Evolutionary conservation across 2,888 invertebrate genomes (phyloP), one percentile per base, ranked within the genome.

Genomic region (Bedellia somnulentella): DNA sequence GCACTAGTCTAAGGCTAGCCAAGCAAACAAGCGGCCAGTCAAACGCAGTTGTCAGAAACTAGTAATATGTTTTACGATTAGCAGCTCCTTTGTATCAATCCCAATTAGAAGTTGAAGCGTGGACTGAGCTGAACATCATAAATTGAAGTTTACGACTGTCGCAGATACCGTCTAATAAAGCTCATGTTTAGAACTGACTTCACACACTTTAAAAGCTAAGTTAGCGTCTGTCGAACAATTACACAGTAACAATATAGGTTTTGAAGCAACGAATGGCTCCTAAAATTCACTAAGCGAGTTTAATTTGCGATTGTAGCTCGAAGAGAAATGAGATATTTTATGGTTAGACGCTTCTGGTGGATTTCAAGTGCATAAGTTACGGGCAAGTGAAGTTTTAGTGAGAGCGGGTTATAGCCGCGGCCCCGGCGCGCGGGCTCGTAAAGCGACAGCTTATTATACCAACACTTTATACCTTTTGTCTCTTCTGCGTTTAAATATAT

Each of bases 41-140:
- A n/a, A n/a, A n/a, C n/a, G n/a, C n/a, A n/a, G n/a, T n/a, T n/a
- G n/a, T n/a, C n/a, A n/a, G n/a, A 17, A 32, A 33, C 28, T 27
- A 21, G 17, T n/a, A 22, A 37, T 34, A 27, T 32, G 33, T 36
- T 37, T 38, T 36, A 31, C 35, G 2, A n/a, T 15, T 16, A 24
- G 13, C n/a, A 5, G 5, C 14, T 26, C 14, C 17, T 31, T 45
- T 51, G 49, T 51, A 41, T 49, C 40, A 45, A 26, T 48, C 47
- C 53, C 59, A 61, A 63, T 63, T 63, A 63, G 58, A 50, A 23
- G 15, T 29, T 21, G 21, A n/a, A n/a, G n/a, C n/a, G n/a, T n/a
- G n/a, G n/a, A n/a, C n/a, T n/a, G n/a, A n/a, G n/a, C 45, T 41
- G 49, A 49, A 47, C 41, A 44, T 48, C 56, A 54, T 59, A 58